Percentiles rank a stretch among this genome's conserved stretches.
Conservation (phyloP, 2,888 invertebrate genomes). For the Cybosia mesomella region DNA sequence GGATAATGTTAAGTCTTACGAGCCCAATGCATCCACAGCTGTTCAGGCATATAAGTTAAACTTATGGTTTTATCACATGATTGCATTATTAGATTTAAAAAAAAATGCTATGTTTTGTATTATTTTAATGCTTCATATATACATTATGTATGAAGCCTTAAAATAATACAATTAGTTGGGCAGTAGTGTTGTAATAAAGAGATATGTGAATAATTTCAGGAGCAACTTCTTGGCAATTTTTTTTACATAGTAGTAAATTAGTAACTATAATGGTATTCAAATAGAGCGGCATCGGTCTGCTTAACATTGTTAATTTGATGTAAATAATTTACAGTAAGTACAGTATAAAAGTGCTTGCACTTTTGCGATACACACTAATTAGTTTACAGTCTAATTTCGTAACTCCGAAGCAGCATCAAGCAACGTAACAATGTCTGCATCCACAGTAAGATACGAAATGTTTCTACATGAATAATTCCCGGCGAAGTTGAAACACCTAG, state of each 20-base stretch:
- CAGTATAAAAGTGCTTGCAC: constrained; percentile 81
- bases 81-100: no score
- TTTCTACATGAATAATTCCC: background rate
- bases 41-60: no score
- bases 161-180: no score
- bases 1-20: no score
- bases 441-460: constrained; percentile 72
- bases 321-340: constrained; percentile 78
- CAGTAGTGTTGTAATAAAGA: no score
- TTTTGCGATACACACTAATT: constrained; percentile 69
- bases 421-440: constrained; percentile 68
- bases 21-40: no score
- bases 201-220: no score
- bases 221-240: background rate
- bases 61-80: no score
- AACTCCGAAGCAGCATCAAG: constrained; percentile 60
- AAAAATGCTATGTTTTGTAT: no score
- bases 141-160: no score
- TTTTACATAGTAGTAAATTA: background rate
- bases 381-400: constrained; percentile 60
- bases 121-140: no score
- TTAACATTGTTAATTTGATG: constrained; percentile 83
- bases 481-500: background rate
- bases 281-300: constrained; percentile 68
- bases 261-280: constrained; percentile 64